These are phyloP conservation scores for Drosophila sp. DNA, from an alignment of 1,140 invertebrate species.

Conservation along the genomic window DNA sequence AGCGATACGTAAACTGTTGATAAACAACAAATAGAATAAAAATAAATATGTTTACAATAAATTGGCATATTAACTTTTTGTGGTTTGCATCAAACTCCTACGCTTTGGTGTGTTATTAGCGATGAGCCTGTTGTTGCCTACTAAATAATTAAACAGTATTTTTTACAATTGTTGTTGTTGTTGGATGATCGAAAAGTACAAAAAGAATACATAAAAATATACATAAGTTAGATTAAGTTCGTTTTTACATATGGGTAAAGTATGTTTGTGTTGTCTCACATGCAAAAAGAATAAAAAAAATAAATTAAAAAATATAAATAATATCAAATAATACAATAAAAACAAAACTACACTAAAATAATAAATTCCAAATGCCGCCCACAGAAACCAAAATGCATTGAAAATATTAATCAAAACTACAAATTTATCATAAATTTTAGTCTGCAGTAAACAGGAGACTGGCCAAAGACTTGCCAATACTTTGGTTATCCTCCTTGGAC, in stretches of 20 bases:
- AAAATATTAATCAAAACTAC: conserved; percentile 26
- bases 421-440: conserved; percentile 29
- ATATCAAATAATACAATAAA: conserved; percentile 39
- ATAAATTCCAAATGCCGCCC: conserved; percentile 8
- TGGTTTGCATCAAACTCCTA: conserved; percentile 78
- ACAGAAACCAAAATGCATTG: conserved; percentile 16
- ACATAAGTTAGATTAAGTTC: conserved; percentile 66
- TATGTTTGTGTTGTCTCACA: conserved; percentile 49
- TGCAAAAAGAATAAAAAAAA: conserved; percentile 71
- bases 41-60: conserved; percentile 51
- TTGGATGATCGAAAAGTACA: conserved; percentile 65
- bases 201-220: conserved; percentile 77
- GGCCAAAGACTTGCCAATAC: conserved; percentile 75
- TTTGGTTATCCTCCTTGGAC: conserved; percentile 71
- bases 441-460: conserved; percentile 27
- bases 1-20: conserved; percentile 53
- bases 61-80: conserved; percentile 83
- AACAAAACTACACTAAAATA: conserved; percentile 18
- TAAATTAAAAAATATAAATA: conserved; percentile 47
- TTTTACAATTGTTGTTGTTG: conserved; percentile 57
- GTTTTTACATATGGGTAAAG: conserved; percentile 29
- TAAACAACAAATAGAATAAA: conserved; percentile 21
- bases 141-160: conserved; percentile 62
- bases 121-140: conserved; percentile 71
- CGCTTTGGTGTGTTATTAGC: conserved; percentile 78